Conservation (phyloP, 2,888 invertebrate genomes). For the Pammene fasciana region DNA sequence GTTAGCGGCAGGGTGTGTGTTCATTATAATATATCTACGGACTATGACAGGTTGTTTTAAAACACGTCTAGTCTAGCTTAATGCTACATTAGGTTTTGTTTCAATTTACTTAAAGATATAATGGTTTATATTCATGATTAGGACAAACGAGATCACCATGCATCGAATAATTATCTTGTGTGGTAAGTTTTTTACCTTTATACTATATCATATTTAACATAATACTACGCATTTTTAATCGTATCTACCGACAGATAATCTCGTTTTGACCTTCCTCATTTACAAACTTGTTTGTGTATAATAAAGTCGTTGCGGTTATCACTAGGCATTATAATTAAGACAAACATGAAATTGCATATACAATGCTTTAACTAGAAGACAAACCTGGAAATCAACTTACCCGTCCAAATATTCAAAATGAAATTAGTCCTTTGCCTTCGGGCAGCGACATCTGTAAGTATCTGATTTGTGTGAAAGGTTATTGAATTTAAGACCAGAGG, state of each 20-base stretch:
- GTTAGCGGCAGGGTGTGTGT: not conserved
- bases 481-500: too few relatives aligned
- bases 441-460: too few relatives aligned
- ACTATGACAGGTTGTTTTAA: not conserved
- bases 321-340: not conserved
- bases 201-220: too few relatives aligned
- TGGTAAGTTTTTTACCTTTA: conserved; percentile 27
- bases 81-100: not conserved
- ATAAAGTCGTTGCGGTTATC: not conserved
- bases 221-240: not conserved
- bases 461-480: too few relatives aligned
- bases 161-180: conserved; percentile 6
- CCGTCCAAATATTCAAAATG: too few relatives aligned
- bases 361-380: too few relatives aligned
- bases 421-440: too few relatives aligned
- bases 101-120: not conserved
- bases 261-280: conserved; percentile 23
- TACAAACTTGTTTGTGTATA: conserved; percentile 19
- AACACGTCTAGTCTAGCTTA: not conserved
- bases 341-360: not conserved
- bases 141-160: conserved; percentile 11
- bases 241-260: conserved; percentile 16
- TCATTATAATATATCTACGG: not conserved
- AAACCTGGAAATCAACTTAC: too few relatives aligned
- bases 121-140: not conserved